Evolutionary conservation across 37 sponge, comb jelly and placozoan species (phyloP), one percentile per base, ranked within the genome.

Genomic region (Cladorhizidae sp.): DNA sequence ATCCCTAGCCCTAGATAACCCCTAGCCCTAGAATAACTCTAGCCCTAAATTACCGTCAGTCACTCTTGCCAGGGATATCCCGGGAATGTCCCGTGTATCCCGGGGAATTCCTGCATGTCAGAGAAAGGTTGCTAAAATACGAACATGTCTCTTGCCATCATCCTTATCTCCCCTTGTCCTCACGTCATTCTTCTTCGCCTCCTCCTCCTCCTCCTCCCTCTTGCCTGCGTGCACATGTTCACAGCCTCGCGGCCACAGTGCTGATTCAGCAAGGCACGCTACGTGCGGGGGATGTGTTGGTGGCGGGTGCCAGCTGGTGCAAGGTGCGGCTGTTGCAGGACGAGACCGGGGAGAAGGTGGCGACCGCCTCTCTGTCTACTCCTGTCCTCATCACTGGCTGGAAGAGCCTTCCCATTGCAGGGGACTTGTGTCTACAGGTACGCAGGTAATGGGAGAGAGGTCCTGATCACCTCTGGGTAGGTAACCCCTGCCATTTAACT

Each of bases 371-470:
- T 20, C 89, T 88, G 52, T 91, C 95, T 31, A 85, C 62, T 0
- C 95, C 95, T 9, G 87, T 95, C 28, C 64, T 87, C 57, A 80
- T 85, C 2, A 75, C 58, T 26, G 95, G 95, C 1, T 95, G 95
- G 95, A 88, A 64, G 71, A 81, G 84, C 0, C 38, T 86, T 18
- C 95, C 95, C 21, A 17, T 29, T 26, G 80, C 82, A 32, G 95
- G 95, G 35, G 89, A 91, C 33, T 40, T 76, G 51, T 83, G 82
- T 56, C 67, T 87, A 18, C 87, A 94, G 73, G 90, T 73, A 39
- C 51, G 29, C 20, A 29, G 57, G 54, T 26, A 9, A 9, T 45
- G 49, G n/a, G n/a, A n/a, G n/a, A n/a, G n/a, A n/a, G n/a, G n/a
- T n/a, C n/a, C n/a, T n/a, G n/a, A n/a, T n/a, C n/a, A n/a, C n/a